phyloP scores from a whole-genome alignment of 2,113 vertebrate genomes.

The Cervus canadensis region DNA sequence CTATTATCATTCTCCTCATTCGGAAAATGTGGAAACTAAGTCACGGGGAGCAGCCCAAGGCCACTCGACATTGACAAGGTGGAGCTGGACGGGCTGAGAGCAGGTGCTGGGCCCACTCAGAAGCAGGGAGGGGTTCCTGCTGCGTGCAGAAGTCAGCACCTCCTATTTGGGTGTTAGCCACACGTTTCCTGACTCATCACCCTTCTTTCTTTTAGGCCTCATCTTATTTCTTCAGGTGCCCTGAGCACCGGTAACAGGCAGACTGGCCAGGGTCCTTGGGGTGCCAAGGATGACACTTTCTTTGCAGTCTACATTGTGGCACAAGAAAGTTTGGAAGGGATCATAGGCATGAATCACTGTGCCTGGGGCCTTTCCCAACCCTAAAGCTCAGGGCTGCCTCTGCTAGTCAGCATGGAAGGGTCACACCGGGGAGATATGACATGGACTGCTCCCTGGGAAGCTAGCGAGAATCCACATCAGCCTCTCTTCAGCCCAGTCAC shows the following conservation, averaged over 20 bases:
- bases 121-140: background rate
- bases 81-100: background rate
- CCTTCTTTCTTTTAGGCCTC: background rate
- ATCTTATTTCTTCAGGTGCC: background rate
- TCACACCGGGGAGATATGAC: background rate
- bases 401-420: background rate
- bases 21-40: background rate
- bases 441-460: background rate
- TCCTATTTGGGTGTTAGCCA: background rate
- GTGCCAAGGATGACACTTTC: background rate
- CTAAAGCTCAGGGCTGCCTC: background rate
- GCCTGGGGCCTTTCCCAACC: rapidly evolving
- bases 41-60: background rate
- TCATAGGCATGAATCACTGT: background rate
- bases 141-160: background rate
- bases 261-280: background rate
- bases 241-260: background rate
- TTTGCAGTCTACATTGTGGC: background rate
- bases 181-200: background rate
- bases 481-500: background rate
- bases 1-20: background rate
- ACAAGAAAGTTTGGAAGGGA: background rate
- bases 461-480: background rate
- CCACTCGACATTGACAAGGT: no score
- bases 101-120: background rate